A percentile compares a stretch with the other conserved stretches of the same genome.
phyloP scores from a whole-genome alignment of 1,140 invertebrate genomes.

The Gonatopus flavifemur region DNA sequence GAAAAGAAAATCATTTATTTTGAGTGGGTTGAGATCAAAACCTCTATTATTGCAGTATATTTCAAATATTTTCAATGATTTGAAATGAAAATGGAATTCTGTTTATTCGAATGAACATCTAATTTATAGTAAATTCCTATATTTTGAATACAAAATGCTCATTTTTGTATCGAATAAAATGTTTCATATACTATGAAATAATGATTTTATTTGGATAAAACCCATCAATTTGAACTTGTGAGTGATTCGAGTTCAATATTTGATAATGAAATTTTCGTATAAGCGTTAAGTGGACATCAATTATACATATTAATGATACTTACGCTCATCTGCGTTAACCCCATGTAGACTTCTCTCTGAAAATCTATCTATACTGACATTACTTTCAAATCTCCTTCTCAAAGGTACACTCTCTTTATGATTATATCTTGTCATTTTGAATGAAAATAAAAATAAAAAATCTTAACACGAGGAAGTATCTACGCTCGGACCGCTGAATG shows the following conservation, averaged over 20 bases:
- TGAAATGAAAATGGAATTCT: background rate
- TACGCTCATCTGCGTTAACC: constrained; percentile 24
- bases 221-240: background rate
- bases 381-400: constrained; percentile 31
- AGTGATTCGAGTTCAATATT: background rate
- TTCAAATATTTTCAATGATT: too few species aligned
- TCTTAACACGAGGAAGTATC: background rate
- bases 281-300: too few species aligned
- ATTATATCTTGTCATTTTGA: constrained; percentile 1
- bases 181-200: background rate
- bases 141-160: too few species aligned
- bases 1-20: constrained; percentile 3
- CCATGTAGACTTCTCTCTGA: constrained; percentile 42
- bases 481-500: background rate
- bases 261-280: background rate
- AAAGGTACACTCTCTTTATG: constrained; percentile 30
- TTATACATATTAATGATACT: too few species aligned
- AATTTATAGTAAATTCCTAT: too few species aligned
- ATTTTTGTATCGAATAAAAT: background rate
- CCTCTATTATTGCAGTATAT: background rate
- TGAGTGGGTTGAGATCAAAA: background rate
- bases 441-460: background rate
- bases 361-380: constrained; percentile 44
- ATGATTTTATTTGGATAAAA: background rate
- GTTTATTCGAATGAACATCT: too few species aligned